Conservation (phyloP, 2,113 vertebrate species). For the Leuciscus idus region DNA sequence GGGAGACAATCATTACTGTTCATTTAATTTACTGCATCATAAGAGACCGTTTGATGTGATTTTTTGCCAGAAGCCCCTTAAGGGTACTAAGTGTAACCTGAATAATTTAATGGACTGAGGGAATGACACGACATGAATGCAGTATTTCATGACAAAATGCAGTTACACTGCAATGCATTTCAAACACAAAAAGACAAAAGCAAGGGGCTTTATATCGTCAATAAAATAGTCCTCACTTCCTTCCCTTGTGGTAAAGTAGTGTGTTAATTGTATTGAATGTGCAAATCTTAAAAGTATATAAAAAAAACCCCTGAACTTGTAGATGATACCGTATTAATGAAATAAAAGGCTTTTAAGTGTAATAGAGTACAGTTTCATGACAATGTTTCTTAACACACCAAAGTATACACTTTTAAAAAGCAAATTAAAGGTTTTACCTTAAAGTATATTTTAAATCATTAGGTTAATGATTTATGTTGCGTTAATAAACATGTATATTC, state of each 20-base stretch:
- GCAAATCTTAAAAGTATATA: too few relatives aligned
- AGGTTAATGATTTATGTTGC: too few relatives aligned
- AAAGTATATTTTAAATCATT: too few relatives aligned
- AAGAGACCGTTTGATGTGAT: not conserved
- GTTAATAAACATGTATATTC: too few relatives aligned
- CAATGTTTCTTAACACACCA: too few relatives aligned
- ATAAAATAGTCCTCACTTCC: not conserved
- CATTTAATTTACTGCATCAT: constrained; percentile 5
- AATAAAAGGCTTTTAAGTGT: not conserved
- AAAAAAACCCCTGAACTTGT: too few relatives aligned
- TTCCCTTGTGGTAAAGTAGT: not conserved
- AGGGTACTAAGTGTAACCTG: not conserved
- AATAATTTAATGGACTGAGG: not conserved
- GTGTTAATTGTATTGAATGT: too few relatives aligned
- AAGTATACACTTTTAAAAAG: too few relatives aligned
- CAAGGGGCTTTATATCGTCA: too few relatives aligned
- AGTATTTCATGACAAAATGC: not conserved
- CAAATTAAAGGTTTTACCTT: too few relatives aligned
- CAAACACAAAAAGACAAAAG: too few relatives aligned
- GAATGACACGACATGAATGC: not conserved
- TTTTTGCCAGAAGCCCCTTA: not conserved
- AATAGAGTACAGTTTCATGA: too few relatives aligned
- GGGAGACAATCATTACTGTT: constrained; percentile 16
- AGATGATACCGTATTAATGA: not conserved
- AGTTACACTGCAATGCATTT: not conserved